These are phyloP conservation scores for Spilogale gracilis DNA, from an alignment of 2,113 vertebrate genomes.

Conservation along the genomic window DNA sequence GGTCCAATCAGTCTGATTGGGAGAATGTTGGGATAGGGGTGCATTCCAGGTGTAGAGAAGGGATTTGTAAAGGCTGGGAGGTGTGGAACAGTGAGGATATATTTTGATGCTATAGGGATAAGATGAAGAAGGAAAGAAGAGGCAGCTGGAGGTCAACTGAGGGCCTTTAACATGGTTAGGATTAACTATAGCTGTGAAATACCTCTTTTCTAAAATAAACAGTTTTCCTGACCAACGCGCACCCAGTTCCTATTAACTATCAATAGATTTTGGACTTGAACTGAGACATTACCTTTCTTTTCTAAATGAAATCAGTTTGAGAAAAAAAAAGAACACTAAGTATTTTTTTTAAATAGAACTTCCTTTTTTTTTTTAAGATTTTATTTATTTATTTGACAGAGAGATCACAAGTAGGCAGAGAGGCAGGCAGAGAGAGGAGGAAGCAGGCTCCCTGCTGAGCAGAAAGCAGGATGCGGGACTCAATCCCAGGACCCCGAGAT, in stretches of 20 bases:
- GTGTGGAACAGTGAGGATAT: neutral
- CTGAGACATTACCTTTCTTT: neutral
- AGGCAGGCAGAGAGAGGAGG: no score
- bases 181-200: neutral
- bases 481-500: no score
- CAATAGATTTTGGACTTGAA: conserved; percentile 28
- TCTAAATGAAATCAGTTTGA: neutral
- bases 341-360: no score
- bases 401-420: no score
- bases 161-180: neutral
- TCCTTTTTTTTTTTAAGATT: no score
- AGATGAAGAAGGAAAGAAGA: neutral
- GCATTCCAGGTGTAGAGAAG: neutral
- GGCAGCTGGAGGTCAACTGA: neutral
- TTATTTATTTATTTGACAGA: no score
- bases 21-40: neutral
- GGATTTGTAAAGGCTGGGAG: neutral
- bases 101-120: neutral
- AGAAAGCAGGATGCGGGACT: no score
- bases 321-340: neutral
- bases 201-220: neutral
- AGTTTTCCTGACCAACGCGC: neutral
- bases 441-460: no score
- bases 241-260: neutral
- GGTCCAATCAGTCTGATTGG: neutral